A percentile compares a stretch with the other conserved stretches of the same genome.
Conservation (phyloP, 2,113 vertebrate genomes). For the Salvator merianae region DNA sequence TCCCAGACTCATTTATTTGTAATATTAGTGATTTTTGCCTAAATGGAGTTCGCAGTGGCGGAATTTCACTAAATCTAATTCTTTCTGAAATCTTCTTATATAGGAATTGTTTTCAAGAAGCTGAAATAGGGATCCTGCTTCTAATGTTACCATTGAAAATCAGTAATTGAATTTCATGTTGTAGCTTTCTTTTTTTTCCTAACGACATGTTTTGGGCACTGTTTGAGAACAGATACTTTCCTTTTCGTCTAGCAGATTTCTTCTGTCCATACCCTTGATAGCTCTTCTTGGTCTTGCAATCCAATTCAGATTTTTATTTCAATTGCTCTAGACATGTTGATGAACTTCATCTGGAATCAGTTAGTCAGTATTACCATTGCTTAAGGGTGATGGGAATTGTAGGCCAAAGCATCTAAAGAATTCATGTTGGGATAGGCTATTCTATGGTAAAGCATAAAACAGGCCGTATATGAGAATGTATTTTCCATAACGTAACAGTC, state of each 20-base stretch:
- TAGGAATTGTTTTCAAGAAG: background rate
- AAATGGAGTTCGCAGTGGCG: background rate
- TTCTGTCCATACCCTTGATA: background rate
- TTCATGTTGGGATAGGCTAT: background rate
- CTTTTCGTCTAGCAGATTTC: slow-evolving; percentile 11
- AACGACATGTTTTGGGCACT: background rate
- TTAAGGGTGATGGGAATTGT: background rate
- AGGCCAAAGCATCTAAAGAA: background rate
- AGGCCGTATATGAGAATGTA: background rate
- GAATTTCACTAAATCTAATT: background rate
- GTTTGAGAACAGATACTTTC: background rate
- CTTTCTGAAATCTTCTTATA: background rate
- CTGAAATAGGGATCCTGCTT: background rate
- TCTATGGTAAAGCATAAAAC: background rate
- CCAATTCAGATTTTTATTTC: no score
- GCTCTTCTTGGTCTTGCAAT: background rate
- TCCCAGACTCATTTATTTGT: background rate
- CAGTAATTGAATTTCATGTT: background rate
- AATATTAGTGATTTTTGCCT: background rate
- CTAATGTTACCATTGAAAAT: background rate
- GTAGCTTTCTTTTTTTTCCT: background rate
- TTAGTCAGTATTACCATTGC: background rate
- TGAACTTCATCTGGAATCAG: background rate
- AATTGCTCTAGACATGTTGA: background rate
- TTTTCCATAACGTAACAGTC: background rate